phyloP scores from a whole-genome alignment of 1,140 invertebrate genomes.

The Teleogryllus occipitalis region DNA sequence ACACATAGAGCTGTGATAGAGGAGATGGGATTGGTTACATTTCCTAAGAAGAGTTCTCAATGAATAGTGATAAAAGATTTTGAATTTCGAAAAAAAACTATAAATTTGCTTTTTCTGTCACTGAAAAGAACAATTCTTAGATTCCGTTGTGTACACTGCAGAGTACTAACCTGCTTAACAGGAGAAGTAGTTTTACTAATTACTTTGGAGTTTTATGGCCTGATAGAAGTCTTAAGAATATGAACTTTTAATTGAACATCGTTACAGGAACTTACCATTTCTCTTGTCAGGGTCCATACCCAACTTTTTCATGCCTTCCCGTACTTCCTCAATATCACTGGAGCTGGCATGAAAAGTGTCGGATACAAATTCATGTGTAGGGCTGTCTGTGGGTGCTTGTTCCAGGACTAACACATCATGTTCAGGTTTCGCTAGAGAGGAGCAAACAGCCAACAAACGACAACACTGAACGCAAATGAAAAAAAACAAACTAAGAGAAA shows the following conservation, averaged over 20 bases:
- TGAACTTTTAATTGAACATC: background rate
- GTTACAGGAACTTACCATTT: conserved; percentile 17
- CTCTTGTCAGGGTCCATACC: conserved; percentile 34
- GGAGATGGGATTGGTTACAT: too few relatives aligned
- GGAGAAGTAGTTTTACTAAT: too few relatives aligned
- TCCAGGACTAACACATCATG: conserved; percentile 26
- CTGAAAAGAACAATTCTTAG: too few relatives aligned
- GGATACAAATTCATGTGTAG: conserved; percentile 54
- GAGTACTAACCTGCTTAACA: too few relatives aligned
- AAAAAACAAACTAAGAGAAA: background rate
- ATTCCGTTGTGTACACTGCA: too few relatives aligned
- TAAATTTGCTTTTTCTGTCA: too few relatives aligned
- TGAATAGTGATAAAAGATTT: too few relatives aligned
- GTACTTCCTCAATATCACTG: conserved; percentile 55
- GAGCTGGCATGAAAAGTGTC: conserved; percentile 50
- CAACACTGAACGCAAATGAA: background rate
- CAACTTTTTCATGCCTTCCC: conserved; percentile 58
- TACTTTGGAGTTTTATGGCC: too few relatives aligned
- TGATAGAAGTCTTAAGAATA: background rate
- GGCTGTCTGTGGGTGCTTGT: conserved; percentile 25
- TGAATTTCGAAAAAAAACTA: too few relatives aligned
- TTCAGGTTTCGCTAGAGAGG: conserved; percentile 21
- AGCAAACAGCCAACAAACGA: conserved; percentile 17
- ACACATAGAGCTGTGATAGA: too few relatives aligned
- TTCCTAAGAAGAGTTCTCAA: too few relatives aligned